Evolutionary conservation across 2,113 vertebrate species (phyloP), one percentile per base, ranked within the genome.

Genomic region (Barnardius zonarius): DNA sequence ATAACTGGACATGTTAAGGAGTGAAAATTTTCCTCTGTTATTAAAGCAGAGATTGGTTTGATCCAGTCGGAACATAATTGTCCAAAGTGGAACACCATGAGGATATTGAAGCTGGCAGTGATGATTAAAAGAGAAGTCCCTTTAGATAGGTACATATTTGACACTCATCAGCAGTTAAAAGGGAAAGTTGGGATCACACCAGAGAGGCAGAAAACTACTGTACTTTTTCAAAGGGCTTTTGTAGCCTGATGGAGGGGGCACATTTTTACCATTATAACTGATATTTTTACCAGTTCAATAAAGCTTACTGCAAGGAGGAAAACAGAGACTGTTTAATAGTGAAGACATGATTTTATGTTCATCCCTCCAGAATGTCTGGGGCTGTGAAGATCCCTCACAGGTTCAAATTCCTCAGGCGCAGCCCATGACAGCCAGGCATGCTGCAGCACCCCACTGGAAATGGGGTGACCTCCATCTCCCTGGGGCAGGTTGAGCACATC

Each of bases 391-490:
- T 24, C 57, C n/a, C 57, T 16, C 57, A 59, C 57, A 59, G 10
- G 12, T 41, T 82, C 28, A 44, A n/a, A 63, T 57, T 14, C 28
- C 52, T 63, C 30, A 22, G 69, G 15, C 7, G 13, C 13, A 27
- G 51, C 28, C 30, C 6, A 0, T 11, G 64, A 48, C 27, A 61
- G 7, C 10, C 18, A 31, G 74, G 9, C 12, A 13, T 24, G 24
- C 27, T 19, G 30, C 31, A 37, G 22, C n/a, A 72, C 4, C 28
- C 7, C 2, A 2, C 3, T 20, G 43, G 46, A 30, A 81, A 62
- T 0, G 3, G 25, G 33, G 76, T 22, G 24, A 43, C 5, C 9
- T 55, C 57, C 35, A 44, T 37, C 3, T 1, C 8, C n/a, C n/a
- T 66, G 16, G 28, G 48, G 59, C 18, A 33, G 3, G 6, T 5